Percentiles rank a stretch among this genome's conserved stretches.
These are phyloP conservation scores for Teleogryllus occipitalis DNA, from an alignment of 1,140 invertebrate genomes.

Conservation along the genomic window DNA sequence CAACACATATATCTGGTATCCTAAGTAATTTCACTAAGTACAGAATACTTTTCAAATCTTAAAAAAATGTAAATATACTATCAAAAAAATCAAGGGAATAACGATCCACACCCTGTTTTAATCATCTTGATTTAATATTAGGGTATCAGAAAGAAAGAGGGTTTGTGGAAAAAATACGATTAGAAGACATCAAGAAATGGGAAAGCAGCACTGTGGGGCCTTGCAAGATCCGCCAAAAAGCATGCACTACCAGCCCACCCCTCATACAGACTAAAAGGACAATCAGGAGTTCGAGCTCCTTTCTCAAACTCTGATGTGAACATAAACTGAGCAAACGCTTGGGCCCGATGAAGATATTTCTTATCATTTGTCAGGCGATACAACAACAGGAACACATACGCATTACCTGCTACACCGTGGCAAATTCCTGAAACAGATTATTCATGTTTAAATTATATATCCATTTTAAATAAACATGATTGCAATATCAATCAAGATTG, in stretches of 20 bases:
- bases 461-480: too few relatives aligned
- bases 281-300: conserved; percentile 66
- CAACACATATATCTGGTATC: too few relatives aligned
- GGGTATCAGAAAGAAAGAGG: too few relatives aligned
- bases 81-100: too few relatives aligned
- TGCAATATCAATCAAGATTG: too few relatives aligned
- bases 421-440: conserved; percentile 51
- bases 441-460: too few relatives aligned
- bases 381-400: conserved; percentile 72
- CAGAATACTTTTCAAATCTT: too few relatives aligned
- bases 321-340: conserved; percentile 70
- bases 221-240: conserved; percentile 65
- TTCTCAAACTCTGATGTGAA: conserved; percentile 53
- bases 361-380: conserved; percentile 64
- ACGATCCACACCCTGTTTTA: too few relatives aligned
- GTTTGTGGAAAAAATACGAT: conserved; percentile 5
- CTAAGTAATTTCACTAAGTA: too few relatives aligned
- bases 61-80: too few relatives aligned
- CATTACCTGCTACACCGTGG: conserved; percentile 78
- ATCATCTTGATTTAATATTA: too few relatives aligned
- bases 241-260: conserved; percentile 78
- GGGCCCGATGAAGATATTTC: conserved; percentile 63
- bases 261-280: conserved; percentile 75
- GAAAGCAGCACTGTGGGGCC: conserved; percentile 66
- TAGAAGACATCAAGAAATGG: conserved; percentile 76